Conservation (phyloP, 2,888 invertebrate genomes). For the Caenorhabditis becei region DNA sequence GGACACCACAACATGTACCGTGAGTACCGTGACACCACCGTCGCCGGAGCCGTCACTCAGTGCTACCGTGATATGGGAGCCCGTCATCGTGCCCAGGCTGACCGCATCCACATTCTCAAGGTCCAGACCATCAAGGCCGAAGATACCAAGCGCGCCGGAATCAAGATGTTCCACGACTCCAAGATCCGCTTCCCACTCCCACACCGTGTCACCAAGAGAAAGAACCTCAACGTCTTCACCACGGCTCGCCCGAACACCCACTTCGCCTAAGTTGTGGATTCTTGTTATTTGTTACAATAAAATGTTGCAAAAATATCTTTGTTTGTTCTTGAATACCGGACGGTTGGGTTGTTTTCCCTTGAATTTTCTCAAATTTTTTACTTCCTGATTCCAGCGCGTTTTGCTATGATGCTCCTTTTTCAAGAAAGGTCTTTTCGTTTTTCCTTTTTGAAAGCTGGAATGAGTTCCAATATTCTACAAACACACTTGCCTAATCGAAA, state of each 20-base stretch:
- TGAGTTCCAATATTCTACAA: no score
- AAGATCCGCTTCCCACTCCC: slow-evolving; percentile 97
- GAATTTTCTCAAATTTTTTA: not conserved
- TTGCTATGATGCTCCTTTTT: slow-evolving; percentile 1
- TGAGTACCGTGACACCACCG: slow-evolving; percentile 96
- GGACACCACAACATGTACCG: slow-evolving; percentile 99
- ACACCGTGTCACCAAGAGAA: slow-evolving; percentile 84
- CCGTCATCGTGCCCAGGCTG: slow-evolving; percentile 96
- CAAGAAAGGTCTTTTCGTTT: not conserved
- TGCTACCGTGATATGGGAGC: slow-evolving; percentile 92
- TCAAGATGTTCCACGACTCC: slow-evolving; percentile 98
- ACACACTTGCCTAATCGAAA: no score
- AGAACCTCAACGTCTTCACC: slow-evolving; percentile 84
- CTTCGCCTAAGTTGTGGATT: slow-evolving; percentile 80
- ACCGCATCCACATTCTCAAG: slow-evolving; percentile 97
- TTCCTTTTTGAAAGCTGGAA: no score
- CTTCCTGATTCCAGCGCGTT: no score
- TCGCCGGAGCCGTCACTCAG: slow-evolving; percentile 96
- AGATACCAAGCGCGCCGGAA: slow-evolving; percentile 93
- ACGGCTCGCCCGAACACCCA: slow-evolving; percentile 84
- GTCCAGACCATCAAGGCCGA: slow-evolving; percentile 89
- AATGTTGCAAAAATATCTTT: slow-evolving; percentile 58
- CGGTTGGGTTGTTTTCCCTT: not conserved
- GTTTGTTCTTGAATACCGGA: slow-evolving; percentile 22
- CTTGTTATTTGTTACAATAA: slow-evolving; percentile 72